phyloP scores from a whole-genome alignment of 2,113 vertebrate genomes.

The Nyctibius bracteatus region DNA sequence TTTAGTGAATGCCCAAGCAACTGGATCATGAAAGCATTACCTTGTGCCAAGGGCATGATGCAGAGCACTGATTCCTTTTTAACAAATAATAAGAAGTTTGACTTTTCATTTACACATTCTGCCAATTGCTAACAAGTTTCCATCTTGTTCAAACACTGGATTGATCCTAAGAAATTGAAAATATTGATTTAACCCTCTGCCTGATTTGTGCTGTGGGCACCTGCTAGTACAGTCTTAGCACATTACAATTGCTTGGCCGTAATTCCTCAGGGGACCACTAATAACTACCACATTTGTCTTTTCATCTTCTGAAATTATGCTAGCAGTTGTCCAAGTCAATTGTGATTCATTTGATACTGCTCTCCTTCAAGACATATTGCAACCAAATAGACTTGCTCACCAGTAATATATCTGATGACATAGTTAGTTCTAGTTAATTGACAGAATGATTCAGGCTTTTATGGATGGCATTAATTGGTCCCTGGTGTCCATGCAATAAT shows the following conservation, averaged over 20 bases:
- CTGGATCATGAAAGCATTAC: conserved; percentile 79
- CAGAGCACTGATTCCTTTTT: conserved; percentile 78
- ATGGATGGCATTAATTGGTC: conserved; percentile 94
- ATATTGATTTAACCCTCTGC: conserved; percentile 98
- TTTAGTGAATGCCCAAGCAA: conserved; percentile 74
- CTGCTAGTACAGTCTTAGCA: conserved; percentile 90
- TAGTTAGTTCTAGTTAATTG: conserved; percentile 97
- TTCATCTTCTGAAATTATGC: conserved; percentile 94
- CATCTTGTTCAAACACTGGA: conserved; percentile 91
- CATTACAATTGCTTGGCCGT: conserved; percentile 87
- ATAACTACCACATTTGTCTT: conserved; percentile 90
- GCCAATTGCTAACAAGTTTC: conserved; percentile 90
- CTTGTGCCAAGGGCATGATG: conserved; percentile 79
- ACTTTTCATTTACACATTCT: conserved; percentile 96
- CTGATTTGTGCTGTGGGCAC: conserved; percentile 88
- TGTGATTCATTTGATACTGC: conserved; percentile 86
- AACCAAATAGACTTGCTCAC: conserved; percentile 87
- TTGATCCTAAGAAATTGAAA: conserved; percentile 99
- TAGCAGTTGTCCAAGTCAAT: conserved; percentile 88
- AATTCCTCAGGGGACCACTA: conserved; percentile 93
- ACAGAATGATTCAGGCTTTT: conserved; percentile 95
- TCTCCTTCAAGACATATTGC: conserved; percentile 87
- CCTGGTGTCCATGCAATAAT: conserved; percentile 86
- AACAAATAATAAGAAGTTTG: conserved; percentile 90
- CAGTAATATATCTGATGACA: conserved; percentile 97